Conservation (phyloP, 1,140 invertebrate species). For the Leptinotarsa lineolata region DNA sequence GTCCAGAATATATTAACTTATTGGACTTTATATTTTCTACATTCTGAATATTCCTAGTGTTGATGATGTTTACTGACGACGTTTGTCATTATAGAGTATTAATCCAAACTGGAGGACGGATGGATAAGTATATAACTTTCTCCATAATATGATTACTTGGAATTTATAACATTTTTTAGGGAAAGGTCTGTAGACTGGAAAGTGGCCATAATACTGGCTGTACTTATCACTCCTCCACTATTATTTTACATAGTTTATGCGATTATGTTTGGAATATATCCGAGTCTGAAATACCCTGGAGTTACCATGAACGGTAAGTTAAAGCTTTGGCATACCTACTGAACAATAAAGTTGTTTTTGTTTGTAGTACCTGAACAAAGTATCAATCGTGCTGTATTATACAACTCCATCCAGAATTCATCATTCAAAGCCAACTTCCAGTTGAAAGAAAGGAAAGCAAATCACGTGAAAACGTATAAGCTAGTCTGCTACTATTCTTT, state of each 20-base stretch:
- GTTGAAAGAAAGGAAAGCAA: constrained; percentile 8
- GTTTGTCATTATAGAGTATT: constrained; percentile 11
- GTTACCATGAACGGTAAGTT: constrained; percentile 19
- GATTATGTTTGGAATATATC: constrained; percentile 41
- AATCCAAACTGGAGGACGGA: background rate
- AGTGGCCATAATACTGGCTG: constrained; percentile 34
- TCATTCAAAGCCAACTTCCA: constrained; percentile 21
- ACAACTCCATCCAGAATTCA: constrained; percentile 25
- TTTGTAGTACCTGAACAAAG: constrained; percentile 29
- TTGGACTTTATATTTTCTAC: too few relatives aligned
- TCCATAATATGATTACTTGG: too few relatives aligned
- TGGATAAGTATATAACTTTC: background rate
- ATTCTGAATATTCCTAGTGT: too few relatives aligned
- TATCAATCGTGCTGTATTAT: constrained; percentile 36
- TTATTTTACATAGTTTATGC: constrained; percentile 42
- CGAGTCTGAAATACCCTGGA: constrained; percentile 39
- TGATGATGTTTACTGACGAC: constrained; percentile 8
- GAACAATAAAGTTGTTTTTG: constrained; percentile 6
- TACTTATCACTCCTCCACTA: constrained; percentile 38
- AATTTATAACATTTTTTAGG: constrained; percentile 26
- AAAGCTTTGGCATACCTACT: constrained; percentile 10
- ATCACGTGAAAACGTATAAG: constrained; percentile 37
- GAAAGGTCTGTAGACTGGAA: constrained; percentile 31
- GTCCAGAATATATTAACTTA: too few relatives aligned
- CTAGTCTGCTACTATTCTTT: constrained; percentile 72